These are phyloP conservation scores for Danionella dracula DNA, from an alignment of 2,797 vertebrate genomes.

Conservation along the genomic window DNA sequence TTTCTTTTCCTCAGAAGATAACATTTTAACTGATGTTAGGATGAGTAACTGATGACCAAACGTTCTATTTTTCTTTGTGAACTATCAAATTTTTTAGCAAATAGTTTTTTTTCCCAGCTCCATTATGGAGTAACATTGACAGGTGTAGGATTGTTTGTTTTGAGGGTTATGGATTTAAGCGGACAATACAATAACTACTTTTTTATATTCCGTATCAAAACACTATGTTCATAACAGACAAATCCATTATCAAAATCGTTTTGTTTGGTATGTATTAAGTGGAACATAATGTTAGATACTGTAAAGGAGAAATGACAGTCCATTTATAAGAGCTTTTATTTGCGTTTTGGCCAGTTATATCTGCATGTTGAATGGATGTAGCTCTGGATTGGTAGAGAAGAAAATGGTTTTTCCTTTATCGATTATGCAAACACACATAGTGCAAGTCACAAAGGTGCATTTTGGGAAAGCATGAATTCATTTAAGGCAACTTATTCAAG, in stretches of 20 bases:
- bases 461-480: conserved; percentile 40
- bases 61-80: background rate
- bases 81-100: background rate
- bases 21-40: background rate
- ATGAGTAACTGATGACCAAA: background rate
- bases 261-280: background rate
- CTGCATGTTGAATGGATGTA: conserved; percentile 45
- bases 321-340: conserved; percentile 1
- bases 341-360: conserved; percentile 14
- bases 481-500: conserved; percentile 25
- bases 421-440: conserved; percentile 23
- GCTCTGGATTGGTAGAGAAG: conserved; percentile 39
- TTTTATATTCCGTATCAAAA: too few species aligned
- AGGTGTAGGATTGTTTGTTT: conserved; percentile 25
- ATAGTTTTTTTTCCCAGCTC: conserved; percentile 1
- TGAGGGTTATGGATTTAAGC: conserved; percentile 36
- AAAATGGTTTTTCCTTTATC: conserved; percentile 8
- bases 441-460: conserved; percentile 25
- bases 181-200: conserved; percentile 10
- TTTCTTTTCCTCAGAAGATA: too few species aligned
- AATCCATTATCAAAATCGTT: background rate
- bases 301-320: background rate
- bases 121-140: conserved; percentile 7
- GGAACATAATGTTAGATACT: background rate
- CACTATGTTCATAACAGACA: too few species aligned